Conservation (phyloP, 2,888 invertebrate genomes). For the Cyrtodaria siliqua region DNA sequence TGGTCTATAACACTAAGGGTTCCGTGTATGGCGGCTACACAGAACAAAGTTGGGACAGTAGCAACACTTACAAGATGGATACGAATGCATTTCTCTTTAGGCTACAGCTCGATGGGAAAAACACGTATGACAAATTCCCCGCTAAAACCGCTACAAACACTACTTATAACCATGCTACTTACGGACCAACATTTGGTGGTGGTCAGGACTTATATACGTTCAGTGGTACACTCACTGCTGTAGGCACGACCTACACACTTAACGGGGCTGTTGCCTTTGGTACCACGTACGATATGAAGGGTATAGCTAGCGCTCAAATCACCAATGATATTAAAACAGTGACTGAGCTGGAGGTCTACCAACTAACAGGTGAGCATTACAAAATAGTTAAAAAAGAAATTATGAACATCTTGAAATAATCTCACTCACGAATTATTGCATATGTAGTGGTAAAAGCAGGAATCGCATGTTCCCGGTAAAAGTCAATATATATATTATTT, state of each 20-base stretch:
- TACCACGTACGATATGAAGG: slow-evolving; percentile 23
- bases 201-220: slow-evolving; percentile 49
- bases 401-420: no score
- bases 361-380: slow-evolving; percentile 61
- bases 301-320: slow-evolving; percentile 10
- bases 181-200: slow-evolving; percentile 56
- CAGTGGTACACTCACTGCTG: slow-evolving; percentile 9
- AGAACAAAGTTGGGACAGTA: slow-evolving; percentile 48
- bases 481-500: no score
- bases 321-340: slow-evolving; percentile 51
- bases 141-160: slow-evolving; percentile 19
- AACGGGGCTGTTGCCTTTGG: slow-evolving; percentile 32
- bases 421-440: no score
- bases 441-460: no score
- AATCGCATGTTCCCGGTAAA: no score
- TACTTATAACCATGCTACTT: slow-evolving; percentile 1
- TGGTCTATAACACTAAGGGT: slow-evolving; percentile 60
- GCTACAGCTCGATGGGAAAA: slow-evolving; percentile 40
- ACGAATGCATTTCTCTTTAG: slow-evolving; percentile 62
- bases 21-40: slow-evolving; percentile 66
- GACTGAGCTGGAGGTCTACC: slow-evolving; percentile 64
- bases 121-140: slow-evolving; percentile 37
- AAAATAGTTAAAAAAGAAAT: no score
- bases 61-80: slow-evolving; percentile 35
- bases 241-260: slow-evolving; percentile 25